Evolutionary conservation across 2,113 vertebrate genomes (phyloP), one percentile per base, ranked within the genome.

Genomic region (Pluvianellus socialis): DNA sequence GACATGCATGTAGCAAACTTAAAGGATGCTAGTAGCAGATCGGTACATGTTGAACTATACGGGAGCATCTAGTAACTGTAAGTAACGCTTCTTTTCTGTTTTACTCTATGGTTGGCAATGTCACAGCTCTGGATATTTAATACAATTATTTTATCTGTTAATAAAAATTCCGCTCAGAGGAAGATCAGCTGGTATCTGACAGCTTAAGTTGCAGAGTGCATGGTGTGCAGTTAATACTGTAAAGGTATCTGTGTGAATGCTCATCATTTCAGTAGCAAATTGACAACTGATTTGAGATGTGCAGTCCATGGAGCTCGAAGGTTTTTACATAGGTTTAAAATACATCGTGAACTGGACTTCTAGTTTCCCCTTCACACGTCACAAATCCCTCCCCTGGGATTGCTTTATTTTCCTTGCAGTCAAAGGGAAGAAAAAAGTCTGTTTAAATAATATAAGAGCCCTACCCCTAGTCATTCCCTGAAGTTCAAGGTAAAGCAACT

Each of bases 1-100:
- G 95, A 93, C 61, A 42, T 59, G 58, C 86, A 28, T 71, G 50
- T 87, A 92, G 79, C 55, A 93, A 95, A 91, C 40, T 81, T 96
- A 63, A 94, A 98, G 93, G 94, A 98, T 98, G 98, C 95, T 98
- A 87, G 79, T 97, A 68, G 94, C 91, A 86, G 96, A 95, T 95
- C 93, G 96, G 80, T 94, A 47, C 40, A 28, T 72, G 84, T 68
- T 95, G 86, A 96, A 38, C 74, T 96, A 71, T 55, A 14, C 14
- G 1, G 89, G 86, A 96, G 35, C 87, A 47, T 71, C 53, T 21
- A 38, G 82, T 89, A 94, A 95, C 76, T 86, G 97, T 98, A 96
- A 98, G 96, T 98, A 93, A 56, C 21, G 17, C 52, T 92, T 52
- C 32, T 44, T 30, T 22, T 26, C 9, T 61, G 3, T 30, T 77